These are phyloP conservation scores for Papilio polyxenes DNA, from an alignment of 1,140 invertebrate genomes.

Conservation along the genomic window DNA sequence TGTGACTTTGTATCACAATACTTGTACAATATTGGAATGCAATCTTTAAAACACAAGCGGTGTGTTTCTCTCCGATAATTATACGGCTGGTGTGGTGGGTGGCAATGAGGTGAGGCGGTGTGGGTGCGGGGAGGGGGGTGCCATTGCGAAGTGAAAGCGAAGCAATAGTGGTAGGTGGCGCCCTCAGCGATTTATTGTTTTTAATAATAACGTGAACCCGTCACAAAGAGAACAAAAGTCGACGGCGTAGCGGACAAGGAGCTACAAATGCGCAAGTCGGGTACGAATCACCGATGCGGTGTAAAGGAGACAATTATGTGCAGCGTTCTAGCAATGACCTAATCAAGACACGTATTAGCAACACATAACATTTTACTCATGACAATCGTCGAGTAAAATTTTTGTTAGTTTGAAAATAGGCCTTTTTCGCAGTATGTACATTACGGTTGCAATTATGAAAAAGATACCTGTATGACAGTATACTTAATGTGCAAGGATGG, in stretches of 20 bases:
- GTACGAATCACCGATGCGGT: constrained; percentile 47
- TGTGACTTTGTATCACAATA: background rate
- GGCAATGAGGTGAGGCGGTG: constrained; percentile 42
- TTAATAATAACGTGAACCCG: constrained; percentile 79
- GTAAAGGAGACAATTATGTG: background rate
- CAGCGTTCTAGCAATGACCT: background rate
- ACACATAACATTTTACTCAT: background rate
- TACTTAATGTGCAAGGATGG: no score
- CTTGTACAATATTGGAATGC: constrained; percentile 48
- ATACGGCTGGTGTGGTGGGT: constrained; percentile 41
- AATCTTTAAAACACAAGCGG: constrained; percentile 53
- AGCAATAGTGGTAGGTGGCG: constrained; percentile 76
- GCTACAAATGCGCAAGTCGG: constrained; percentile 21
- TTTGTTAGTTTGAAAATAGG: no score
- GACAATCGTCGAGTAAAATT: no score
- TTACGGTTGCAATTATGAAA: no score
- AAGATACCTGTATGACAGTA: no score
- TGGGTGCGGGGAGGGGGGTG: constrained; percentile 45
- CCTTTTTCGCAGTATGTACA: no score
- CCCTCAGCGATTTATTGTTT: constrained; percentile 79
- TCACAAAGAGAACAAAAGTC: constrained; percentile 78
- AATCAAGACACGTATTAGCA: background rate
- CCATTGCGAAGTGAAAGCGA: constrained; percentile 68
- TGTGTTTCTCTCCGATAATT: constrained; percentile 55
- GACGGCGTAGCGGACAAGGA: constrained; percentile 56